phyloP scores from a whole-genome alignment of 2,797 vertebrate genomes.

The Sitta carolinensis region DNA sequence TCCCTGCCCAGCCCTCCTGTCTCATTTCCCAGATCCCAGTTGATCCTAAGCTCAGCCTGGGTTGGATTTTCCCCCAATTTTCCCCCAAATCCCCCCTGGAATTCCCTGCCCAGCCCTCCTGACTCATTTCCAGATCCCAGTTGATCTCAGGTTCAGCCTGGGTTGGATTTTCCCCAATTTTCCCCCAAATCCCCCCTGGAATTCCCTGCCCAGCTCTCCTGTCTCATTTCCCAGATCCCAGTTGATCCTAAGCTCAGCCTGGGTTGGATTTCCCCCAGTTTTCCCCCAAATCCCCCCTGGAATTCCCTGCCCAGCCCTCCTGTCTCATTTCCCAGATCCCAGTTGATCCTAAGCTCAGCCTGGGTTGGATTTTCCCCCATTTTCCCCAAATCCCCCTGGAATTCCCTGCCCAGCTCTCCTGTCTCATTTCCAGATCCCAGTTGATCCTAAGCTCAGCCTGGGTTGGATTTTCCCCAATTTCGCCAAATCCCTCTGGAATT shows the following conservation, averaged over 20 bases:
- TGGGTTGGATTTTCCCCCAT: too few species aligned
- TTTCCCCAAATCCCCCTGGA: background rate
- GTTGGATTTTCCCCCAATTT: background rate
- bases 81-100: background rate
- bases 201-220: background rate
- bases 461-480: too few species aligned
- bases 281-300: background rate
- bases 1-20: background rate
- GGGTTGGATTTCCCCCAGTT: too few species aligned
- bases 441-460: too few species aligned
- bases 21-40: accelerated
- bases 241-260: background rate
- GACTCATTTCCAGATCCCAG: accelerated
- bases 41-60: too few species aligned
- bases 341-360: background rate
- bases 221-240: background rate
- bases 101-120: background rate
- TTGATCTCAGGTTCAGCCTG: background rate
- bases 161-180: background rate
- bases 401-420: background rate
- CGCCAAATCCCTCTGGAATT: background rate
- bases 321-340: background rate
- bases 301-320: background rate
- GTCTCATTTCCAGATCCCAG: background rate
- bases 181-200: background rate